Percentiles rank a stretch among this genome's conserved stretches.
Evolutionary conservation across 2,113 vertebrate genomes (phyloP).

Genomic region (Hippocampus abdominalis): DNA sequence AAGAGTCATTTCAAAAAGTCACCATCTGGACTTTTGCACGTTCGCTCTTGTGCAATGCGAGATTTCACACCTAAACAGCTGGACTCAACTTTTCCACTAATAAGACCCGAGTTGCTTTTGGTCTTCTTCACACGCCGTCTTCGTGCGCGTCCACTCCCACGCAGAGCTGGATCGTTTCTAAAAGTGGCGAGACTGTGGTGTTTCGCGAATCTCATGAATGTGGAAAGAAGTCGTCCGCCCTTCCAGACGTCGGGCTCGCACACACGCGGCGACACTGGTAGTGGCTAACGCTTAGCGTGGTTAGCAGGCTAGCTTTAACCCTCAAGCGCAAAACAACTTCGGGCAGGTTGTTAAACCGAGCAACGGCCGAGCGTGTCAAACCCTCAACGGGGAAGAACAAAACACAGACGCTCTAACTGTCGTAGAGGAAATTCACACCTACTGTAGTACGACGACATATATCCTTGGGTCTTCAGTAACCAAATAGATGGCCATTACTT

Average conservation of each 20-base stretch:
- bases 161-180: slow-evolving; percentile 19
- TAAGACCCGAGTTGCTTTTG: slow-evolving; percentile 49
- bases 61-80: slow-evolving; percentile 70
- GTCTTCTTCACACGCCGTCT: slow-evolving; percentile 44
- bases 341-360: slow-evolving; percentile 21
- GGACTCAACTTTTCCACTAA: slow-evolving; percentile 71
- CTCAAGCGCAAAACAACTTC: slow-evolving; percentile 58
- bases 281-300: slow-evolving; percentile 59
- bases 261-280: slow-evolving; percentile 34
- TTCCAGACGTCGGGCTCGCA: slow-evolving; percentile 35
- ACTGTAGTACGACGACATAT: slow-evolving; percentile 44
- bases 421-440: slow-evolving; percentile 31
- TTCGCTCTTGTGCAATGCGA: slow-evolving; percentile 48
- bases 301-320: slow-evolving; percentile 60
- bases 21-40: slow-evolving; percentile 25
- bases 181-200: slow-evolving; percentile 4
- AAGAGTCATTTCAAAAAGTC: slow-evolving; percentile 11
- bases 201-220: slow-evolving; percentile 30
- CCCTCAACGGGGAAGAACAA: background rate
- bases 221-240: slow-evolving; percentile 56
- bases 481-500: slow-evolving; percentile 74
- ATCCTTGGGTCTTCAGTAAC: slow-evolving; percentile 59
- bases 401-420: slow-evolving; percentile 6
- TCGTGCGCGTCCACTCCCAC: slow-evolving; percentile 48
- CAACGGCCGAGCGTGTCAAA: background rate